Percentiles rank a stretch among this genome's conserved stretches.
phyloP scores from a whole-genome alignment of 2,888 invertebrate species.

The Spilosoma lubricipeda region DNA sequence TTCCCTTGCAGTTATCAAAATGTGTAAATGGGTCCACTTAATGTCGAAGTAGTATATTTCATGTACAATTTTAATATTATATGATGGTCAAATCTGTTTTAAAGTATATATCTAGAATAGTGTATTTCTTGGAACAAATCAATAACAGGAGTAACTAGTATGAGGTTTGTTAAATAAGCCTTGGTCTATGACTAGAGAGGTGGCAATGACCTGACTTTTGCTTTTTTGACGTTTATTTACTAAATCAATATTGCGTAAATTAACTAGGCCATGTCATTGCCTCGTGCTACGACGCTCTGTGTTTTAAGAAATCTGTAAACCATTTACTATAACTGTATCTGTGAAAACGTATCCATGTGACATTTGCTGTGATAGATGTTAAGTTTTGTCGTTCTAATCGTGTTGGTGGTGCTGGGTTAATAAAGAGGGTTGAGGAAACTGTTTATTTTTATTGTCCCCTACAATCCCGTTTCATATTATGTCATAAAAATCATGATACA shows the following conservation, averaged over 20 bases:
- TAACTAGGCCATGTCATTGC: slow-evolving; percentile 29
- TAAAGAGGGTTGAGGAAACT: slow-evolving; percentile 78
- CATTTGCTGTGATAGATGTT: slow-evolving; percentile 80
- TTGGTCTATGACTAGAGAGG: slow-evolving; percentile 13
- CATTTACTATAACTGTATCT: slow-evolving; percentile 31
- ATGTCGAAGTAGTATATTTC: not conserved
- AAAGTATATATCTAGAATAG: not conserved
- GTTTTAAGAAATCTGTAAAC: slow-evolving; percentile 24
- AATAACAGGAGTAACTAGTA: not conserved
- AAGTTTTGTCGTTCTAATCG: slow-evolving; percentile 68
- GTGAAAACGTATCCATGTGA: slow-evolving; percentile 51
- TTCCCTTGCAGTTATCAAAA: not conserved
- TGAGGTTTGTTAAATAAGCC: slow-evolving; percentile 1
- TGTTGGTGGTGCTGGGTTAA: slow-evolving; percentile 75
- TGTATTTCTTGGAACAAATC: not conserved
- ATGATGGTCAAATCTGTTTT: not conserved
- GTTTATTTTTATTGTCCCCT: slow-evolving; percentile 3
- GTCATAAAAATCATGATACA: slow-evolving; percentile 4
- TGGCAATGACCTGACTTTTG: slow-evolving; percentile 31
- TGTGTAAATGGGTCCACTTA: not conserved
- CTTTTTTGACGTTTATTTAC: slow-evolving; percentile 31
- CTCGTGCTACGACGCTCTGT: slow-evolving; percentile 16
- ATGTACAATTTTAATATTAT: not conserved
- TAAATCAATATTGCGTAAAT: slow-evolving; percentile 30
- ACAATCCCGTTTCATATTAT: not conserved